Percentiles rank a stretch among this genome's conserved stretches.
phyloP scores from a whole-genome alignment of 2,113 vertebrate genomes.

The Pseudopodoces humilis region DNA sequence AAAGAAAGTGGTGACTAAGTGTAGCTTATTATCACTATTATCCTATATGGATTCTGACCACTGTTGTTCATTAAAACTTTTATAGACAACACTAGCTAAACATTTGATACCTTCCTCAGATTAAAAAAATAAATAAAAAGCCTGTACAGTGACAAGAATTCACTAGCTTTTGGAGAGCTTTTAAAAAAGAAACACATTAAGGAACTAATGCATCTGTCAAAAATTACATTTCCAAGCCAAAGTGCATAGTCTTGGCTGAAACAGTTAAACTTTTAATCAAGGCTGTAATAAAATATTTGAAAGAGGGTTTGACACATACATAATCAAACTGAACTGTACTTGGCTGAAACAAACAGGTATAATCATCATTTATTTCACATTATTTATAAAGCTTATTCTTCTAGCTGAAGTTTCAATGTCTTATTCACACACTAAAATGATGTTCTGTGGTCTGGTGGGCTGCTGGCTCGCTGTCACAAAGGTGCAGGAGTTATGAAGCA shows the following conservation, averaged over 20 bases:
- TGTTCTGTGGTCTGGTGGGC: background rate
- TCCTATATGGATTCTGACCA: background rate
- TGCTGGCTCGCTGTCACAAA: background rate
- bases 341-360: background rate
- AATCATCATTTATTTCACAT: background rate
- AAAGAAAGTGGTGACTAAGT: background rate
- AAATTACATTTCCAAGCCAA: background rate
- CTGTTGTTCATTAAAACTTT: background rate
- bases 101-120: background rate
- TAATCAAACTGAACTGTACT: background rate
- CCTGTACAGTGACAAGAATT: background rate
- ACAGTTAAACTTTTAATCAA: background rate
- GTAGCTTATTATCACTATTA: background rate
- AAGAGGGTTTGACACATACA: background rate
- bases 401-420: background rate
- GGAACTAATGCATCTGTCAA: background rate
- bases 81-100: background rate
- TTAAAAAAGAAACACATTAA: background rate
- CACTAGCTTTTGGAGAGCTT: background rate
- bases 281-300: background rate
- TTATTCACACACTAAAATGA: background rate
- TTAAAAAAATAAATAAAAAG: background rate
- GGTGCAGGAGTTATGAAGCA: background rate
- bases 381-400: background rate
- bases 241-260: background rate